Percentiles rank a stretch among this genome's conserved stretches.
These are phyloP conservation scores for Clostera curtula DNA, from an alignment of 2,888 invertebrate genomes.

Conservation along the genomic window DNA sequence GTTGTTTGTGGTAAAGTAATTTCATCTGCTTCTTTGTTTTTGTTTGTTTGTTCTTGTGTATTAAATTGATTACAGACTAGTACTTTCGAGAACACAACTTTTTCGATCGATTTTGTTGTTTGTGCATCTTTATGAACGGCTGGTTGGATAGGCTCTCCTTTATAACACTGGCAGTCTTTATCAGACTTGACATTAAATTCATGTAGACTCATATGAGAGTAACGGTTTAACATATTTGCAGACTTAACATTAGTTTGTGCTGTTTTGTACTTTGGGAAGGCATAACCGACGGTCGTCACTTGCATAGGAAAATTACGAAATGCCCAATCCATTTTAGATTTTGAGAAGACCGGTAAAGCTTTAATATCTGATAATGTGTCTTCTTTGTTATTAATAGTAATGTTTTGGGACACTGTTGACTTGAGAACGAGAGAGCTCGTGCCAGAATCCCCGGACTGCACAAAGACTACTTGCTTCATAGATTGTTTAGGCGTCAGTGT, in stretches of 20 bases:
- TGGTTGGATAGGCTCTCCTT: constrained; percentile 9
- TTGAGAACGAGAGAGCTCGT: constrained; percentile 38
- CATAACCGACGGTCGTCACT: constrained; percentile 50
- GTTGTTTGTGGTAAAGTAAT: no score
- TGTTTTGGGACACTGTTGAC: constrained; percentile 30
- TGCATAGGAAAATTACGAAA: constrained; percentile 42
- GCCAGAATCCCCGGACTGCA: constrained; percentile 55
- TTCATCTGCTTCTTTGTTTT: neutral
- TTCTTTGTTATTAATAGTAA: constrained; percentile 19
- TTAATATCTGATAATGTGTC: constrained; percentile 27
- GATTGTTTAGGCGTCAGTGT: constrained; percentile 51
- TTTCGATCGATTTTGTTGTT: no score
- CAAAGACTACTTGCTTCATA: constrained; percentile 34
- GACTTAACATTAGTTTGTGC: constrained; percentile 11
- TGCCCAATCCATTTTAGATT: constrained; percentile 33
- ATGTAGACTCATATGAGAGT: neutral
- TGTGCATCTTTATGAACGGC: constrained; percentile 10
- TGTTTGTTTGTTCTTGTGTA: neutral
- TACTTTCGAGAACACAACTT: no score
- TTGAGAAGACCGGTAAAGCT: constrained; percentile 28
- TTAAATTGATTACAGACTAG: no score
- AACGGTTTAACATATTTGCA: constrained; percentile 13
- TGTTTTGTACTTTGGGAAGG: constrained; percentile 30
- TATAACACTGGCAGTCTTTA: constrained; percentile 22
- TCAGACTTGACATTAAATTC: constrained; percentile 10